A percentile compares a stretch with the other conserved stretches of the same genome.
Conservation (phyloP, 2,888 invertebrate genomes). For the Drosophila atroscutellata region DNA sequence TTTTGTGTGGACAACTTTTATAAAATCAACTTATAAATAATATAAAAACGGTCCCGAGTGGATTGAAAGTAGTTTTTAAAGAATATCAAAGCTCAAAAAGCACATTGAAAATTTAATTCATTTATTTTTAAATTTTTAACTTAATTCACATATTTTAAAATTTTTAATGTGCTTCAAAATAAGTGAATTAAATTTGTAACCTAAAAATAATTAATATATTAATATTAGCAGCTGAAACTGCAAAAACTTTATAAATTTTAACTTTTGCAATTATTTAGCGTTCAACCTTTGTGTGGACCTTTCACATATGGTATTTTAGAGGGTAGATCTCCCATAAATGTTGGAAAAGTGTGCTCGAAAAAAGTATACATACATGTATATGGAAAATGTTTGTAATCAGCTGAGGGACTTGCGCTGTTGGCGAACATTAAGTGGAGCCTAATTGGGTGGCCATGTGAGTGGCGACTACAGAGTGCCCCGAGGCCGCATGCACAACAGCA, state of each 20-base stretch:
- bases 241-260: not conserved
- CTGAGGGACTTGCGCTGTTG: slow-evolving; percentile 45
- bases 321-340: slow-evolving; percentile 11
- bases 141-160: too few species aligned
- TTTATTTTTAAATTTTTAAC: too few species aligned
- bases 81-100: not conserved
- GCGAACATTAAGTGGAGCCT: slow-evolving; percentile 53
- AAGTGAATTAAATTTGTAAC: not conserved
- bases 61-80: not conserved
- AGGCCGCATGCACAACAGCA: not conserved
- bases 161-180: not conserved
- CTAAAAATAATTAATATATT: not conserved
- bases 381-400: slow-evolving; percentile 53
- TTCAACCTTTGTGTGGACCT: not conserved
- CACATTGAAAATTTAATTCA: not conserved
- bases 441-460: slow-evolving; percentile 64
- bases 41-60: not conserved
- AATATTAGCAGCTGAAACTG: not conserved
- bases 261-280: not conserved
- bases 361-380: slow-evolving; percentile 18
- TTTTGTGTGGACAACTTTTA: not conserved
- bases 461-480: slow-evolving; percentile 37
- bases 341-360: slow-evolving; percentile 7
- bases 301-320: not conserved
- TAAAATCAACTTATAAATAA: not conserved